These are phyloP conservation scores for Diplosoma virens DNA, from an alignment of 23 tunicate species.

Conservation along the genomic window DNA sequence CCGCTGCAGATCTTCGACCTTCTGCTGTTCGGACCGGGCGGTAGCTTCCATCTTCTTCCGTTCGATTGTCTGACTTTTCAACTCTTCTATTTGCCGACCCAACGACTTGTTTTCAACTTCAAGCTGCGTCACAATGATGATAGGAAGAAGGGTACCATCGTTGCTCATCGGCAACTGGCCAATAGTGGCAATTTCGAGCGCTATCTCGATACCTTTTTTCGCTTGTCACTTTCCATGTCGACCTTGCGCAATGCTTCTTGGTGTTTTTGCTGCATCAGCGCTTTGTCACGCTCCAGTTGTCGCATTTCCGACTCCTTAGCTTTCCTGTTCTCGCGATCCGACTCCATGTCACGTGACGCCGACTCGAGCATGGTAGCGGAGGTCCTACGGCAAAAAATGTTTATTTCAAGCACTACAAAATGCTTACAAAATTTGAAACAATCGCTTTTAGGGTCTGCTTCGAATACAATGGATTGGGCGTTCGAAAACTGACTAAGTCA, in stretches of 20 bases:
- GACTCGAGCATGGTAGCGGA: conserved; percentile 45
- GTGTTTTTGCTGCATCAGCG: conserved; percentile 69
- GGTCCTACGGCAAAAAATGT: too few relatives aligned
- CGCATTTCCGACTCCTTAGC: conserved; percentile 66
- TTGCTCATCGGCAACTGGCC: too few relatives aligned
- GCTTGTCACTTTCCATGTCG: conserved; percentile 81
- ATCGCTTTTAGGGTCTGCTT: too few relatives aligned
- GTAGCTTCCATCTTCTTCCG: conserved; percentile 47
- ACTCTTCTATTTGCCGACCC: conserved; percentile 70
- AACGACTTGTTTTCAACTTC: conserved; percentile 48
- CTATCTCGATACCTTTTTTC: conserved; percentile 77
- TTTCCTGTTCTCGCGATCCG: conserved; percentile 54
- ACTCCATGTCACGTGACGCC: conserved; percentile 63
- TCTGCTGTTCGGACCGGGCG: conserved; percentile 66
- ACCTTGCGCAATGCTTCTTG: conserved; percentile 64
- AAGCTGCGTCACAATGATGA: conserved; percentile 26
- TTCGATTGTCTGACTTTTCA: conserved; percentile 33
- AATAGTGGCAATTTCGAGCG: too few relatives aligned
- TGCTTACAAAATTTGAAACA: too few relatives aligned
- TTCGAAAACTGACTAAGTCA: too few relatives aligned
- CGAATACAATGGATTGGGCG: too few relatives aligned
- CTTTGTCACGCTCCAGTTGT: conserved; percentile 69
- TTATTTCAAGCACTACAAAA: too few relatives aligned
- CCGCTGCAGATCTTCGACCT: conserved; percentile 60
- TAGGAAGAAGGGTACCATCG: neutral